Conservation (phyloP, 2,797 vertebrate genomes). For the Parotocinclus haroldoi region DNA sequence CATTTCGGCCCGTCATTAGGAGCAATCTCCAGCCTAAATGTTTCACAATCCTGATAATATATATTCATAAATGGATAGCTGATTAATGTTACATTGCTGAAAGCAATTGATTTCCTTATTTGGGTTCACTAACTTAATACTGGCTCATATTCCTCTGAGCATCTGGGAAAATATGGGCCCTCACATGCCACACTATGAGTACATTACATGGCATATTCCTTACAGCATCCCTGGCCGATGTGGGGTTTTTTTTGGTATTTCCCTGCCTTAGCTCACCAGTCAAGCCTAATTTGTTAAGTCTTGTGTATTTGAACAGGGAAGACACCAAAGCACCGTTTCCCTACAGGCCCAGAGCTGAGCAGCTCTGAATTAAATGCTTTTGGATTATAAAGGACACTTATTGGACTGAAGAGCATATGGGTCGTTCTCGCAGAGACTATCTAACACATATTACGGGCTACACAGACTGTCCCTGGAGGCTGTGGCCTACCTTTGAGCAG, state of each 20-base stretch:
- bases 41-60: constrained; percentile 1
- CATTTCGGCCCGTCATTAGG: background rate
- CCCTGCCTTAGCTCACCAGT: too few relatives aligned
- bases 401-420: background rate
- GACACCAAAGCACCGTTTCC: background rate
- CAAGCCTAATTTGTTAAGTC: too few relatives aligned
- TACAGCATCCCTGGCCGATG: background rate
- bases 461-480: background rate
- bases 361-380: background rate
- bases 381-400: background rate
- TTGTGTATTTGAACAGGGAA: too few relatives aligned
- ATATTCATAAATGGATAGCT: background rate
- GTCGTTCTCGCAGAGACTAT: constrained; percentile 3
- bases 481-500: constrained; percentile 84
- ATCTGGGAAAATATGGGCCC: constrained; percentile 14
- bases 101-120: constrained; percentile 14
- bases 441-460: constrained; percentile 6
- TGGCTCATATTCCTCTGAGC: constrained; percentile 3
- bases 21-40: background rate
- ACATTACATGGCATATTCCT: background rate
- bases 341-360: background rate
- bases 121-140: constrained; percentile 13
- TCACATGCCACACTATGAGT: background rate
- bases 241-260: too few relatives aligned
- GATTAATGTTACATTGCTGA: background rate